Percentiles rank a stretch among this genome's conserved stretches.
These are phyloP conservation scores for Mimumesa dahlbomi DNA, from an alignment of 2,888 invertebrate genomes.

Conservation along the genomic window DNA sequence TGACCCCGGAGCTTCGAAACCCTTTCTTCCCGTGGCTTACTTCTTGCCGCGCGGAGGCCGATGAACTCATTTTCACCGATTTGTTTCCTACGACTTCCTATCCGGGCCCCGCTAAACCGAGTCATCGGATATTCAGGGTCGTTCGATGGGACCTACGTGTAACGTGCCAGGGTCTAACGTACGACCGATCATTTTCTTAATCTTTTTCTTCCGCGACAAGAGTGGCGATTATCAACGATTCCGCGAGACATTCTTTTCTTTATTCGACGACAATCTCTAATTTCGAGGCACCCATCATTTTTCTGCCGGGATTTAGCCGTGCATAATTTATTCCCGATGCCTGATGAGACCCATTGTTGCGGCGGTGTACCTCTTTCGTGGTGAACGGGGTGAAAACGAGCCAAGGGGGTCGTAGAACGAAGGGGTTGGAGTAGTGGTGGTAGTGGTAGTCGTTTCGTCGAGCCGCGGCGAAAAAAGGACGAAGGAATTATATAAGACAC, in stretches of 20 bases:
- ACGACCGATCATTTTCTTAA: too few species aligned
- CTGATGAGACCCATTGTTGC: slow-evolving; percentile 75
- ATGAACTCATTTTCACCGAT: slow-evolving; percentile 53
- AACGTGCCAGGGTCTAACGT: too few species aligned
- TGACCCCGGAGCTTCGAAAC: slow-evolving; percentile 65
- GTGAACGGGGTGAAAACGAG: slow-evolving; percentile 60
- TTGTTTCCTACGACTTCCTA: slow-evolving; percentile 14
- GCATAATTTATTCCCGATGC: slow-evolving; percentile 77
- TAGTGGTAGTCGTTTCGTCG: slow-evolving; percentile 18
- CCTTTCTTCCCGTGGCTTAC: slow-evolving; percentile 60
- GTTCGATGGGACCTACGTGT: too few species aligned
- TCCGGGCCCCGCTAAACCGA: too few species aligned
- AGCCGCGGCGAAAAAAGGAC: slow-evolving; percentile 37
- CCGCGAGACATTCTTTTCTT: background rate
- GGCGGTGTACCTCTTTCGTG: slow-evolving; percentile 52
- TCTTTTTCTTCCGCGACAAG: too few species aligned
- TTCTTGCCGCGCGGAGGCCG: slow-evolving; percentile 42
- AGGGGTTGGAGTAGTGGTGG: slow-evolving; percentile 39
- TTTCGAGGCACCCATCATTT: slow-evolving; percentile 67
- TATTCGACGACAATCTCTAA: slow-evolving; percentile 36
- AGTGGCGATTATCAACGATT: too few species aligned
- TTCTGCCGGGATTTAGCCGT: slow-evolving; percentile 63
- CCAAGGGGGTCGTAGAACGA: slow-evolving; percentile 33
- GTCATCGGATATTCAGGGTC: too few species aligned
- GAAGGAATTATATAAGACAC: slow-evolving; percentile 61